Evolutionary conservation across 2,888 invertebrate genomes (phyloP).

Genomic region (Mayetiola destructor): DNA sequence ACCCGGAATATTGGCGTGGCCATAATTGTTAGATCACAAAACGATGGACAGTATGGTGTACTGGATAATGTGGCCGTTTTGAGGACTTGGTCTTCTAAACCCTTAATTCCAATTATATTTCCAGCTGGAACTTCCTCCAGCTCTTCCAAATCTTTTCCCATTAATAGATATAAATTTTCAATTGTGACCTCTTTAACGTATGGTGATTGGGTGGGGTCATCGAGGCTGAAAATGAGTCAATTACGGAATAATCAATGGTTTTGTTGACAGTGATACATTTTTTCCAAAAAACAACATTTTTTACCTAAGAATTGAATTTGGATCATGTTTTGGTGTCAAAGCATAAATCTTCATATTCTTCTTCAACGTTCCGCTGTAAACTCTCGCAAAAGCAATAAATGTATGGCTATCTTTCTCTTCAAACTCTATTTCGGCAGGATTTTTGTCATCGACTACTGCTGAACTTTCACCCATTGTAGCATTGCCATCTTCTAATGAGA

Average conservation of each 20-base stretch:
- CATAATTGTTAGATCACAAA: conserved; percentile 62
- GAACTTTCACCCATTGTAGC: not conserved
- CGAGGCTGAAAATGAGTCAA: conserved; percentile 16
- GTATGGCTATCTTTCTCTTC: conserved; percentile 38
- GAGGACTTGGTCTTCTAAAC: conserved; percentile 66
- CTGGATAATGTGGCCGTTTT: conserved; percentile 83
- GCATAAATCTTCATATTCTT: conserved; percentile 68
- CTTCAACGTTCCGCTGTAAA: conserved; percentile 75
- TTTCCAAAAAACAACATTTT: too few species aligned
- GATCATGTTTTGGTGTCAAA: conserved; percentile 78
- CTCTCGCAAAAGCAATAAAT: conserved; percentile 82
- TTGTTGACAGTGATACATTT: too few species aligned
- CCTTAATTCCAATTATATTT: conserved; percentile 74
- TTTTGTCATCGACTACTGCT: conserved; percentile 17
- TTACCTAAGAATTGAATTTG: conserved; percentile 41
- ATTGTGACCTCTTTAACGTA: conserved; percentile 38
- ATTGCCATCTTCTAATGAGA: not conserved
- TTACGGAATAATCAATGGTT: not conserved
- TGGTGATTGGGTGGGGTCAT: conserved; percentile 25
- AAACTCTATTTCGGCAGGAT: conserved; percentile 19
- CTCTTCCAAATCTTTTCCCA: conserved; percentile 79
- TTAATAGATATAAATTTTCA: conserved; percentile 69
- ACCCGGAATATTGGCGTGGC: conserved; percentile 85
- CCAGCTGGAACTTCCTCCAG: conserved; percentile 75
- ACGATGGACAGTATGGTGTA: conserved; percentile 68